Base-by-base conservation (phyloP, 2,113 vertebrate species). In the Desmodus rotundus region DNA sequence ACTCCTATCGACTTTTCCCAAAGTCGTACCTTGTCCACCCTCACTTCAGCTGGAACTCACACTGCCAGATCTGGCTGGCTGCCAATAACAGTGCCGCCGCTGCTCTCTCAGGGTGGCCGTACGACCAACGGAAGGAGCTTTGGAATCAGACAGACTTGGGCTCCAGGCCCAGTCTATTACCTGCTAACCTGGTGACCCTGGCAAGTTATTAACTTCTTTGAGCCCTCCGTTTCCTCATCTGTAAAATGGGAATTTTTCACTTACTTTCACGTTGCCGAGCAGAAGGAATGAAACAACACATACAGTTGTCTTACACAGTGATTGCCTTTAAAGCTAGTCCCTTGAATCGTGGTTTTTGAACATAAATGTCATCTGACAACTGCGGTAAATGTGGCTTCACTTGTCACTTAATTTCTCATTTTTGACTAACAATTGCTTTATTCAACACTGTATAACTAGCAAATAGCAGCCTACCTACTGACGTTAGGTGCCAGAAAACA, bases 291-390 rank as follows among this genome's bases (percentile, higher is more conserved):
- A 76, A 73, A 70, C 8, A 12, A 80, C 15, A 54, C 3, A 10
- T 14, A 4, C 0, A 12, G 47, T 24, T 80, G 19, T 47, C 94
- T 78, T 16, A 45, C 10, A 5, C 6, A 91, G 77, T 12, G 14
- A 24, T 43, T 86, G 24, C 12, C 67, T 91, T 81, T 24, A 47
- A 83, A 41, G 52, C 17, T 89, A 31, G 20, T 73, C 73, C 14
- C 86, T 52, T 58, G 61, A 81, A 47, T 68, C 47, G 22, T 11
- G 7, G 41, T 26, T 95, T 70, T 89, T 87, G 7, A 94, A 61
- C n/a, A 92, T 38, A 80, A 85, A 89, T 80, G 20, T 45, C 43
- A 19, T 77, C 36, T 85, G 36, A 81, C 63, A 80, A 45, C 78
- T 65, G 43, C 16, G 33, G 38, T 56, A 80, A 95, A 84, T 36